Conservation (phyloP, 2,797 vertebrate genomes). For the Galagoides demidoff region DNA sequence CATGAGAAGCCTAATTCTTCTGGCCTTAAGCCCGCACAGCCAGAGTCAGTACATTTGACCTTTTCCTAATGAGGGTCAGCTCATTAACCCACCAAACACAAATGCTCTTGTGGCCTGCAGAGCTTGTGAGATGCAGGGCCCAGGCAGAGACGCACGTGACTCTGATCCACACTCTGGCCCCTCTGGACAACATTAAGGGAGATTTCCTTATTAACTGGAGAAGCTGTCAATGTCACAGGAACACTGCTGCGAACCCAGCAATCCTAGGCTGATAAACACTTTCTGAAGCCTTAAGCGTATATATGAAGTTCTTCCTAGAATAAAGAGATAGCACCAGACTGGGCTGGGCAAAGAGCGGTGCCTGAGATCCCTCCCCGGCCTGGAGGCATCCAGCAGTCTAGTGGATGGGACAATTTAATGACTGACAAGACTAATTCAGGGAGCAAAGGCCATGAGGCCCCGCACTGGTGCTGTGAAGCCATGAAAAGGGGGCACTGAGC, state of each 20-base stretch:
- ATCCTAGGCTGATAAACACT: background rate
- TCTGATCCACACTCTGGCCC: background rate
- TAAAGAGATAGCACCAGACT: background rate
- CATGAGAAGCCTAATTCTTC: background rate
- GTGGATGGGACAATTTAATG: background rate
- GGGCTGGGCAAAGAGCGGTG: background rate
- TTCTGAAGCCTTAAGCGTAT: background rate
- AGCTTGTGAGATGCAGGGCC: background rate
- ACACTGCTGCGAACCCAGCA: background rate
- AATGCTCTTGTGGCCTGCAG: background rate
- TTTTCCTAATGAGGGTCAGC: background rate
- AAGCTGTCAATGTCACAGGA: background rate
- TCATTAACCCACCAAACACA: background rate
- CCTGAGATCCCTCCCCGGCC: background rate
- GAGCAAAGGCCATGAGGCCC: background rate
- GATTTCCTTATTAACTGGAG: background rate
- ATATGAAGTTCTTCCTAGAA: background rate
- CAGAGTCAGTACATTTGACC: background rate
- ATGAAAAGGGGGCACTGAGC: background rate
- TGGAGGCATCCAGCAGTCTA: background rate
- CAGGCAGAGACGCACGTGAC: background rate
- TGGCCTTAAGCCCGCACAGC: background rate
- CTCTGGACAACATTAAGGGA: background rate
- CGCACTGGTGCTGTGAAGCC: rapidly evolving
- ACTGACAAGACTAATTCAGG: background rate